phyloP scores from a whole-genome alignment of 2,797 vertebrate species.

The Paguma larvata region DNA sequence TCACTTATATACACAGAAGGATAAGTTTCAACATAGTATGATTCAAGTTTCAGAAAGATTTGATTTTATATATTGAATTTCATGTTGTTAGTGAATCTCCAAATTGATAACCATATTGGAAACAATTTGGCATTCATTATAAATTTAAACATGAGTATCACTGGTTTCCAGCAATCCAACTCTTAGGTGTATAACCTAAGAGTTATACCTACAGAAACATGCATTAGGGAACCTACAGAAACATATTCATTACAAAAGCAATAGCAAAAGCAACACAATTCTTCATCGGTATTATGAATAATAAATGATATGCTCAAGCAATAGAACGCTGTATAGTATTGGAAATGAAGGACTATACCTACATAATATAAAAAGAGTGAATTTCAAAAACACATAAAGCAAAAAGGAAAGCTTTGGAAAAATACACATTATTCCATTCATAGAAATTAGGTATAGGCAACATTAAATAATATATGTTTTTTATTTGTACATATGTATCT shows the following conservation, averaged over 20 bases:
- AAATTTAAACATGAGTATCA: not conserved
- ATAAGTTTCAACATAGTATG: not conserved
- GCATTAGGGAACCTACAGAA: not conserved
- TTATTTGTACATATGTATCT: not conserved
- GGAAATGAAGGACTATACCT: not conserved
- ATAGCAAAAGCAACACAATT: not conserved
- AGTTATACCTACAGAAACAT: no score
- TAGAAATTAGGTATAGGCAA: not conserved
- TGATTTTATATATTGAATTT: not conserved
- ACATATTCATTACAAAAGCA: not conserved
- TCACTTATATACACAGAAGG: not conserved
- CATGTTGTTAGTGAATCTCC: not conserved
- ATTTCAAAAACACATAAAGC: not conserved
- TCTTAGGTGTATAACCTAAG: not conserved
- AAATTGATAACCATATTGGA: not conserved
- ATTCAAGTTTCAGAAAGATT: not conserved
- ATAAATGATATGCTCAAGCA: not conserved
- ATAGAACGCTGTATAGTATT: not conserved
- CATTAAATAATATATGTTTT: not conserved
- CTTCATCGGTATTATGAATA: constrained; percentile 1
- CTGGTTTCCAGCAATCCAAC: not conserved
- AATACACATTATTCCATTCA: not conserved
- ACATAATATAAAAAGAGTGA: not conserved
- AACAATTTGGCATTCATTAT: not conserved
- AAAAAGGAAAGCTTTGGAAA: not conserved